Conservation (phyloP, 2,888 invertebrate genomes). For the Drosophila anomalata region DNA sequence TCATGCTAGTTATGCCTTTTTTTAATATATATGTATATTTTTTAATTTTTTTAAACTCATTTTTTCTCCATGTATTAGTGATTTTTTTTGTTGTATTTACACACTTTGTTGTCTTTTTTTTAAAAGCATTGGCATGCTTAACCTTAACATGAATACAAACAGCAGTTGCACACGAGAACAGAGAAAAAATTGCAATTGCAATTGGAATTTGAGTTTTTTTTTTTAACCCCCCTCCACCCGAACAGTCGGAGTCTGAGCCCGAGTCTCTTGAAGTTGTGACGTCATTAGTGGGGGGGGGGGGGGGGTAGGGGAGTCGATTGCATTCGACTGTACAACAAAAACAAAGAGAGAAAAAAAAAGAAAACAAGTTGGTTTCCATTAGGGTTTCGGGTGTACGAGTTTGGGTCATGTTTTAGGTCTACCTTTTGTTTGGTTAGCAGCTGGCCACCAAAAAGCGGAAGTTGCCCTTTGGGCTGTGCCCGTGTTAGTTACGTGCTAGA, state of each 20-base stretch:
- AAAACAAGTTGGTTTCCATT: neutral
- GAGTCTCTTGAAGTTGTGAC: constrained; percentile 29
- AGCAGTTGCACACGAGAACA: constrained; percentile 27
- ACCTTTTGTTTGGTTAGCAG: constrained; percentile 30
- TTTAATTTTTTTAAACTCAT: neutral
- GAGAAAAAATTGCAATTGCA: constrained; percentile 13
- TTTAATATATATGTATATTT: neutral
- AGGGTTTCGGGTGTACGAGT: constrained; percentile 8
- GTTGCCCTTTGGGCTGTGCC: constrained; percentile 32
- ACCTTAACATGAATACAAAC: constrained; percentile 69
- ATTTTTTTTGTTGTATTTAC: constrained; percentile 2
- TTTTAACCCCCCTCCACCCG: neutral
- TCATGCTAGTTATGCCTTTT: neutral
- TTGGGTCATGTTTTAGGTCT: constrained; percentile 27
- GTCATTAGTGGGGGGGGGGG: constrained; percentile 43
- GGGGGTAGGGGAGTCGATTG: constrained; percentile 40
- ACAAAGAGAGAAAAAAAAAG: neutral
- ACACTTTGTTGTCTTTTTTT: constrained; percentile 37
- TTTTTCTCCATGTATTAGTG: neutral
- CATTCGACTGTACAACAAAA: constrained; percentile 46
- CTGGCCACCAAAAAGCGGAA: constrained; percentile 35
- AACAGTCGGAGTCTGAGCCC: neutral
- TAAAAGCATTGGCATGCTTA: constrained; percentile 59
- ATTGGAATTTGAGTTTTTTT: constrained; percentile 16
- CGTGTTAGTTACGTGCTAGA: constrained; percentile 5